phyloP scores from a whole-genome alignment of 2,113 vertebrate genomes.

The Boulengerochromis microlepis region DNA sequence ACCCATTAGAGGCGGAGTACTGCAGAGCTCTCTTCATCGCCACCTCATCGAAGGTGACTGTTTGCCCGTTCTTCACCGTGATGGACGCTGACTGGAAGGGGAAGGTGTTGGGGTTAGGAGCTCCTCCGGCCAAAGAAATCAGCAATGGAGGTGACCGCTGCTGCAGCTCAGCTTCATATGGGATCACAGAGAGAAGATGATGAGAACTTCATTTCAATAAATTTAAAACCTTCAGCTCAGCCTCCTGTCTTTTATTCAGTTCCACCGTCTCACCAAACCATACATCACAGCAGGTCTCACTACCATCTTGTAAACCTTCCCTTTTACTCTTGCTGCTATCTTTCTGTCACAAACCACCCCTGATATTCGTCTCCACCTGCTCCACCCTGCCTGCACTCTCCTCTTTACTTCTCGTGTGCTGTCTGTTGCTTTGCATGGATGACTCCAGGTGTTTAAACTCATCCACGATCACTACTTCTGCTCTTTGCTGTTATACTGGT shows the following conservation, averaged over 20 bases:
- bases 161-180: slow-evolving; percentile 77
- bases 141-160: slow-evolving; percentile 76
- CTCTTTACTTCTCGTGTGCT: background rate
- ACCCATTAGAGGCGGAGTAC: slow-evolving; percentile 87
- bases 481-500: background rate
- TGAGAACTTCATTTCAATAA: background rate
- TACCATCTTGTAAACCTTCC: background rate
- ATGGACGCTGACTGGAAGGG: slow-evolving; percentile 82
- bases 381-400: accelerated
- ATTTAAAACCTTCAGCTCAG: background rate
- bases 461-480: background rate
- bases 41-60: slow-evolving; percentile 72
- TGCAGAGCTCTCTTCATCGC: slow-evolving; percentile 87
- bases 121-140: slow-evolving; percentile 86
- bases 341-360: background rate
- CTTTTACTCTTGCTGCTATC: background rate
- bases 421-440: background rate
- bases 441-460: background rate
- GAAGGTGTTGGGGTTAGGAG: slow-evolving; percentile 84
- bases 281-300: background rate
- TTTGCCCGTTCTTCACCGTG: slow-evolving; percentile 64
- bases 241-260: background rate
- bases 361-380: accelerated
- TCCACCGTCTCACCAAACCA: background rate
- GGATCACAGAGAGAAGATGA: background rate